Conservation (phyloP, 2,797 vertebrate genomes). For the Anguilla megastoma region DNA sequence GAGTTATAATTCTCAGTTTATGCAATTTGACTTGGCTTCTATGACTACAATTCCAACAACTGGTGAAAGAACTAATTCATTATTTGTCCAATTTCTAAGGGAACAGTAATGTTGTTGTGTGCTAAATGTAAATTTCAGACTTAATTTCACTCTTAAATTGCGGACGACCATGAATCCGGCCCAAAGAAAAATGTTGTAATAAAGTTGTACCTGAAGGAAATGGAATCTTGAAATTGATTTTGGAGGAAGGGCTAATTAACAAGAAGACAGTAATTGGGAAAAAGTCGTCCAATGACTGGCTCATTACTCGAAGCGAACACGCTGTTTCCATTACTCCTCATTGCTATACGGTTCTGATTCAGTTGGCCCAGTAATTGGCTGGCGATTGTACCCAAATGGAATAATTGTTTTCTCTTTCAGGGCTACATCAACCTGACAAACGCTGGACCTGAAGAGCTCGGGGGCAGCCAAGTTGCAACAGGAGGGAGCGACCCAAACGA, state of each 20-base stretch:
- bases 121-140: slow-evolving; percentile 21
- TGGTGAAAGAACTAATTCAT: slow-evolving; percentile 27
- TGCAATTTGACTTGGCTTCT: slow-evolving; percentile 45
- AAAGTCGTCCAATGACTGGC: slow-evolving; percentile 76
- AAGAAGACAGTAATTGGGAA: slow-evolving; percentile 75
- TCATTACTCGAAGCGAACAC: slow-evolving; percentile 69
- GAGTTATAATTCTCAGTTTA: slow-evolving; percentile 34
- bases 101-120: background rate
- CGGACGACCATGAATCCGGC: slow-evolving; percentile 73
- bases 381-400: slow-evolving; percentile 26
- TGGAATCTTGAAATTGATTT: slow-evolving; percentile 78
- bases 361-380: slow-evolving; percentile 19
- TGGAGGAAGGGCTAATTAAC: slow-evolving; percentile 77
- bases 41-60: slow-evolving; percentile 30
- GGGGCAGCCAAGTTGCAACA: background rate
- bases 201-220: slow-evolving; percentile 81
- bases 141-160: slow-evolving; percentile 28
- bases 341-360: slow-evolving; percentile 14
- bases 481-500: background rate
- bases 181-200: slow-evolving; percentile 75
- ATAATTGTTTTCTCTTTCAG: slow-evolving; percentile 28
- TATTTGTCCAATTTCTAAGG: slow-evolving; percentile 2
- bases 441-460: background rate
- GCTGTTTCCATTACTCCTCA: slow-evolving; percentile 29
- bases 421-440: background rate